These are phyloP conservation scores for Hypsopygia costalis DNA, from an alignment of 2,888 invertebrate species.

Conservation along the genomic window DNA sequence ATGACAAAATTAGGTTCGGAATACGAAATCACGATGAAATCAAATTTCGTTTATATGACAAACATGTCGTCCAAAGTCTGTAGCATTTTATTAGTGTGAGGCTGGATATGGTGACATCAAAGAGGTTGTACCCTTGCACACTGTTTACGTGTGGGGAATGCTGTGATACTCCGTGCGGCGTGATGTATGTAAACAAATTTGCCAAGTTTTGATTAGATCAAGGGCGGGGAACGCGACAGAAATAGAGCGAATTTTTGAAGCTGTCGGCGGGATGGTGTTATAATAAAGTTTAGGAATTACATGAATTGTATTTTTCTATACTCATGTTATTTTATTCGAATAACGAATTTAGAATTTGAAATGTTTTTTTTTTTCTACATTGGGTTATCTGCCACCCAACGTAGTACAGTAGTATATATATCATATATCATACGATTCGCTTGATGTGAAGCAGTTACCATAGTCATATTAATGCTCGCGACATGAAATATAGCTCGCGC, in stretches of 20 bases:
- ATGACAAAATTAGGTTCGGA: conserved; percentile 48
- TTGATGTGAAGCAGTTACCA: too few species aligned
- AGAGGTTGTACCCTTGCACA: conserved; percentile 54
- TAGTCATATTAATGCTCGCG: too few species aligned
- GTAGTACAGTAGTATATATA: too few species aligned
- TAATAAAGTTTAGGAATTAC: not conserved
- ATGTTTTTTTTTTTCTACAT: too few species aligned
- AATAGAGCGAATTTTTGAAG: conserved; percentile 40
- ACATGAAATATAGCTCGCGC: too few species aligned
- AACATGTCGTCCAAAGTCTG: conserved; percentile 53
- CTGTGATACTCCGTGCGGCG: conserved; percentile 34
- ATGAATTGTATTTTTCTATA: too few species aligned
- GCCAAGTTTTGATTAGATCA: conserved; percentile 73
- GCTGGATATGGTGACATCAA: conserved; percentile 57
- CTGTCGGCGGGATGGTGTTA: not conserved
- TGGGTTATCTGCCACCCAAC: too few species aligned
- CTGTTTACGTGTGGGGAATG: conserved; percentile 71
- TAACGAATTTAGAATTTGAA: too few species aligned
- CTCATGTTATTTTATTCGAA: too few species aligned
- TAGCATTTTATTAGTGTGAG: conserved; percentile 61
- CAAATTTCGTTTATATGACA: conserved; percentile 61
- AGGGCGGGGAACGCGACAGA: conserved; percentile 49
- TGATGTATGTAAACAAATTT: conserved; percentile 74
- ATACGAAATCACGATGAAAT: conserved; percentile 50
- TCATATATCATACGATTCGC: too few species aligned